Evolutionary conservation across 2,113 vertebrate species (phyloP), one percentile per base, ranked within the genome.

Genomic region (Turnix velox): DNA sequence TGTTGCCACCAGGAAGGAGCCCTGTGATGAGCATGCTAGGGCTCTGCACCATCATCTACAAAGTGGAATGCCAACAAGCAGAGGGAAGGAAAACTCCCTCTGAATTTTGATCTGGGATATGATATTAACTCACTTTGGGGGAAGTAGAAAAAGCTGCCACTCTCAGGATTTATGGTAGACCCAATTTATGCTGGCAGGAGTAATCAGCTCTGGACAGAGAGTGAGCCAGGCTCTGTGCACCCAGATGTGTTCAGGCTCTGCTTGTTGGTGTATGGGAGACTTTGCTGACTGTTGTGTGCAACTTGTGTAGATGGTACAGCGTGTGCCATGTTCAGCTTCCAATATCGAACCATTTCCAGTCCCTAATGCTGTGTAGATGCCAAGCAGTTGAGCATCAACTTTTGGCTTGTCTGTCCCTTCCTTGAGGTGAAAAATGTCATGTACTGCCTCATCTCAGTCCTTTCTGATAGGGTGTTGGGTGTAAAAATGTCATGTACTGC

Each of bases 101-200:
- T 76, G 58, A 59, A 63, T 79, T 79, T 72, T 33, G 42, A 0
- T 35, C 62, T 72, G 57, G 30, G 8, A 14, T 35, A 3, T 15
- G 31, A 11, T 33, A 24, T 25, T 71, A 14, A 42, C 62, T 68
- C 28, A 20, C 6, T 51, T 10, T 42, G 20, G 12, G 22, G 20
- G 22, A 5, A 0, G 4, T 3, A 51, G 43, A 37, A 57, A 39
- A 27, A 51, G 28, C 31, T 63, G 43, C 23, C 31, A 20, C 14
- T 67, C 33, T 67, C 19, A 59, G 30, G 27, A 59, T 90, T 85
- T 45, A 20, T 30, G 15, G 42, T 2, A 54, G 25, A 45, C 3
- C 4, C 1, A 3, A 17, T 11, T 16, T 43, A 37, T 0, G 0
- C 22, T 27, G 69, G 12, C 72, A 57, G 55, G 84, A 74, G 14